These are phyloP conservation scores for Choristoneura rosaceana DNA, from an alignment of 2,888 invertebrate species.

Conservation along the genomic window DNA sequence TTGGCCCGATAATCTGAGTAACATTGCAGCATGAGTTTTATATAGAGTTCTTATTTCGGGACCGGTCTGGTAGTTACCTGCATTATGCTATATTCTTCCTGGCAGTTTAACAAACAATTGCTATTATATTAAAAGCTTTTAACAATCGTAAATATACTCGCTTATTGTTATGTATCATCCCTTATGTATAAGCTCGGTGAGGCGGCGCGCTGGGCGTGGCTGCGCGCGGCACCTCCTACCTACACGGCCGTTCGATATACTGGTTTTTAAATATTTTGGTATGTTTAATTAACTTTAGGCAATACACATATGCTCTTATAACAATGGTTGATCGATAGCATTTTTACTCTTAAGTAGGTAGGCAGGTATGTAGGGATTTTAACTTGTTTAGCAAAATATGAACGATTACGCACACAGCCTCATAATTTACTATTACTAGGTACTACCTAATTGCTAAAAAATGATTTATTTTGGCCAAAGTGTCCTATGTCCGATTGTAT, in stretches of 20 bases:
- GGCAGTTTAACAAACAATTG: conserved; percentile 11
- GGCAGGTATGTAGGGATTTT: no score
- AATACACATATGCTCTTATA: not conserved
- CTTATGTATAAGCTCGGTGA: conserved; percentile 42
- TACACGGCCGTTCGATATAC: conserved; percentile 59
- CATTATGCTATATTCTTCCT: not conserved
- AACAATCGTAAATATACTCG: conserved; percentile 18
- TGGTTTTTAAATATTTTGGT: conserved; percentile 58
- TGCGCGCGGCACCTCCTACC: conserved; percentile 59
- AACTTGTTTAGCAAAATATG: no score
- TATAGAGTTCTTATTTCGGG: not conserved
- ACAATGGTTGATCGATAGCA: not conserved
- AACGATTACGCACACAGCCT: no score
- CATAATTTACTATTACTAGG: no score
- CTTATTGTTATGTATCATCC: conserved; percentile 18
- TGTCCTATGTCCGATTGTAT: no score
- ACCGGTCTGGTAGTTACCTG: not conserved
- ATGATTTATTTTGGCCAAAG: no score
- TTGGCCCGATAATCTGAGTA: no score
- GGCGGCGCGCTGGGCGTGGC: conserved; percentile 70
- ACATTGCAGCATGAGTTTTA: not conserved
- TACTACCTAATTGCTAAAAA: no score
- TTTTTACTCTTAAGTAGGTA: no score
- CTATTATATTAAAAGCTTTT: conserved; percentile 28
- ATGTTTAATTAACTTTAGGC: conserved; percentile 8